Conservation (phyloP, 2,888 invertebrate genomes). For the Drosophila mayaguana region DNA sequence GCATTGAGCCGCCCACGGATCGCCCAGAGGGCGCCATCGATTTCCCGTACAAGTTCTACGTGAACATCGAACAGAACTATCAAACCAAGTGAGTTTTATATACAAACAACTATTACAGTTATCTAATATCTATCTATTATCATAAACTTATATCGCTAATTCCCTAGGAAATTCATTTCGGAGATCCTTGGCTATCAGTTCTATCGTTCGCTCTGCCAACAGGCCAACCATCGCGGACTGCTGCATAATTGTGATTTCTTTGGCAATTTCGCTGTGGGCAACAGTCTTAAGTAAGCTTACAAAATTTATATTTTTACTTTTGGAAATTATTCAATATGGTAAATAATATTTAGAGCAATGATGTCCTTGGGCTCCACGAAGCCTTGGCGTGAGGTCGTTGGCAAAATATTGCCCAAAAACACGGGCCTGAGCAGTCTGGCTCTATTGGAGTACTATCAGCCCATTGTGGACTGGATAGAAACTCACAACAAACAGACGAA, state of each 20-base stretch:
- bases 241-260: conserved; percentile 95
- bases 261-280: conserved; percentile 91
- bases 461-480: conserved; percentile 84
- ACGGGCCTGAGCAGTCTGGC: conserved; percentile 90
- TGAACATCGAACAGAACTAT: conserved; percentile 82
- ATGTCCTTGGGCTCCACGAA: conserved; percentile 88
- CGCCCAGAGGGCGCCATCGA: conserved; percentile 90
- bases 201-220: conserved; percentile 90
- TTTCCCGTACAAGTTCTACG: conserved; percentile 91
- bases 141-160: conserved; percentile 51
- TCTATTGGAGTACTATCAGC: conserved; percentile 92
- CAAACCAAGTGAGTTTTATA: conserved; percentile 78
- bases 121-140: not conserved
- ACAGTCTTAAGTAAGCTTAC: conserved; percentile 86
- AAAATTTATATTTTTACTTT: not conserved
- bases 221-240: conserved; percentile 90
- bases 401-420: conserved; percentile 90
- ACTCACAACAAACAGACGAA: conserved; percentile 69
- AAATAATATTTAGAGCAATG: conserved; percentile 83
- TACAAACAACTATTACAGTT: fast-evolving
- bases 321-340: not conserved
- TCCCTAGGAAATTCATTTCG: conserved; percentile 90
- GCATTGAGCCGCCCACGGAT: conserved; percentile 88
- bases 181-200: conserved; percentile 93
- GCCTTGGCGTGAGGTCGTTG: conserved; percentile 92